Evolutionary conservation across 1,140 invertebrate genomes (phyloP), one percentile per base, ranked within the genome.

Genomic region (Chironomus tepperi): DNA sequence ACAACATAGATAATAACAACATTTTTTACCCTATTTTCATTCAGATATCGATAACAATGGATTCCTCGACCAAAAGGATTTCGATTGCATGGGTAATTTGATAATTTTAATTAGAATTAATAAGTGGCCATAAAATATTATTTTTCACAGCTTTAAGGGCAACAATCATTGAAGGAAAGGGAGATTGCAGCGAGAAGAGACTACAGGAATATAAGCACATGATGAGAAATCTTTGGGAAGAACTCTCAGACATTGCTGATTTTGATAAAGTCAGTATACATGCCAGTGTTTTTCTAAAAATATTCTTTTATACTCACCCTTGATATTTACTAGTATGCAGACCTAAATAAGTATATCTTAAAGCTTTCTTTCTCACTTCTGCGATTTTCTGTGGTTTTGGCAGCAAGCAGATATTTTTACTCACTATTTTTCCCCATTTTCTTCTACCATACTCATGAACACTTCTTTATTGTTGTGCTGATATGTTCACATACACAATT

Each of bases 41-140:
- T 42, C 80, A 93, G 92, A 94, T 84, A 91, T 92, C 76, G 92
- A 94, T 81, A 91, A 90, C 83, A 93, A 94, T 81, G 92, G 91
- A 24, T 89, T 88, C 79, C 80, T 94, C 77, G 91, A 93, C 77
- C 87, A 91, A 76, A 89, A 90, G 77, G 91, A 94, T 82, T 93
- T 94, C 80, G 88, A 91, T 75, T 93, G 91, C 79, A 87, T 93
- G 82, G 47, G 47, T 57, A 57, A 57, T 9, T 10, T 3, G 7
- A 47, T 10, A 34, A 2, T 34, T 34, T 34, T 34, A 34, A 34
- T 34, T 34, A 34, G 24, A 34, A 34, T 34, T 34, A 34, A 34
- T 34, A 2, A 34, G 5, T 34, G 24, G 5, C 24, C 1, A 34
- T 2, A 34, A 34, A 34, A 34, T 5, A 1, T 34, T 5, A 34